Evolutionary conservation across 2,888 invertebrate genomes (phyloP), one percentile per base, ranked within the genome.

Genomic region (Ophion obscuratus): DNA sequence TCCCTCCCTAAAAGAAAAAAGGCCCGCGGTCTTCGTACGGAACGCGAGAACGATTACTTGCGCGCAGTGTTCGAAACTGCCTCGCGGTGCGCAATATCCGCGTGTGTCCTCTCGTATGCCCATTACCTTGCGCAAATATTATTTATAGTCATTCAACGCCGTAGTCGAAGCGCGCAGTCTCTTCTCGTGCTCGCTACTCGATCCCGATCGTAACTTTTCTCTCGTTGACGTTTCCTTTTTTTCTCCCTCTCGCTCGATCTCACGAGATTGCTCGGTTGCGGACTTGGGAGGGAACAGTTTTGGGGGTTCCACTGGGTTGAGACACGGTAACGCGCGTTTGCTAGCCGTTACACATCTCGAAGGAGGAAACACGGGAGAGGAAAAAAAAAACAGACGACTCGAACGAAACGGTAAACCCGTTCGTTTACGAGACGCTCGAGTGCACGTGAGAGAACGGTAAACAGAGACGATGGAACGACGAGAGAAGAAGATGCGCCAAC

Each of bases 41-140:
- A 27, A 27, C 27, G 27, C 27, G 27, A 27, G 27, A 27, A n/a
- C n/a, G n/a, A n/a, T n/a, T n/a, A n/a, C n/a, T n/a, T n/a, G n/a
- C n/a, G n/a, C n/a, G n/a, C n/a, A 27, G 27, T 27, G 2, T 27
- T 27, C 27, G 27, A 27, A 27, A 2, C 27, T 27, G 27, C 27
- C 27, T 27, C 27, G 27, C 27, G 27, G 2, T 27, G 27, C 27
- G 1, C 27, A 31, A 40, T 10, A 3, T n/a, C 40, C 10, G 9
- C 44, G 1, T 40, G 68, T 61, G 27, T 27, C 27, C 1, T 61
- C 2, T 61, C n/a, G 87, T 87, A 27, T 91, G 91, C 92, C 90
- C n/a, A 90, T 92, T 93, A 92, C 90, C 91, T 92, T 91, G 89
- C 88, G 88, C 89, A 88, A 90, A 91, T 89, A 88, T 86, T n/a